These are phyloP conservation scores for Bos indicus DNA, from an alignment of 2,113 vertebrate genomes.

Conservation along the genomic window DNA sequence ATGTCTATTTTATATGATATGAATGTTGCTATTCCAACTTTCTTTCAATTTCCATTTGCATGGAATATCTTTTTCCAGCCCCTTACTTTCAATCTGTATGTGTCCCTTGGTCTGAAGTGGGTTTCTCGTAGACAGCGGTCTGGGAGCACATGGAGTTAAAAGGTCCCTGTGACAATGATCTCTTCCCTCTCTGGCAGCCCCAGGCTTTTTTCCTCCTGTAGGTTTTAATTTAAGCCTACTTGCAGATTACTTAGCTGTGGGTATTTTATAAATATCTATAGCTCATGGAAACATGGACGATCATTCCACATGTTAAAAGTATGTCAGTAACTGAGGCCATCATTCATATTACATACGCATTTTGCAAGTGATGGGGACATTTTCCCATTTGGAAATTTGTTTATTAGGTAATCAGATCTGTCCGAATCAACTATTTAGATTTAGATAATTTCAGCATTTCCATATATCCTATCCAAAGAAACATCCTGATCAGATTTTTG, in stretches of 20 bases:
- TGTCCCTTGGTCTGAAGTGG: background rate
- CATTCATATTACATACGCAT: background rate
- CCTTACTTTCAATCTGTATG: background rate
- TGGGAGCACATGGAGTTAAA: background rate
- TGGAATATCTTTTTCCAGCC: background rate
- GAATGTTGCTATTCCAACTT: background rate
- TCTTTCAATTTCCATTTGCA: background rate
- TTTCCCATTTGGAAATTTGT: background rate
- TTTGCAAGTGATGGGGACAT: background rate
- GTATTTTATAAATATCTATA: background rate
- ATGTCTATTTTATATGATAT: background rate
- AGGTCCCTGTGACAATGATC: background rate
- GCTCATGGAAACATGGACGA: background rate
- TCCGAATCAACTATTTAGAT: background rate
- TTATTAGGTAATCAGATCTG: background rate
- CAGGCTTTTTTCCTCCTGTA: background rate
- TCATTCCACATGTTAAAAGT: background rate
- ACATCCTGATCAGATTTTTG: background rate
- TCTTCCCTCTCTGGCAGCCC: background rate
- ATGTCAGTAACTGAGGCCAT: background rate
- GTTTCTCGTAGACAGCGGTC: background rate
- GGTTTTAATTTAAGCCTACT: background rate
- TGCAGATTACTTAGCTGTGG: background rate
- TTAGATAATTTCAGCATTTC: background rate
- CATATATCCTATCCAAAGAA: background rate